phyloP scores from a whole-genome alignment of 2,113 vertebrate genomes.

The Perognathus longimembris region DNA sequence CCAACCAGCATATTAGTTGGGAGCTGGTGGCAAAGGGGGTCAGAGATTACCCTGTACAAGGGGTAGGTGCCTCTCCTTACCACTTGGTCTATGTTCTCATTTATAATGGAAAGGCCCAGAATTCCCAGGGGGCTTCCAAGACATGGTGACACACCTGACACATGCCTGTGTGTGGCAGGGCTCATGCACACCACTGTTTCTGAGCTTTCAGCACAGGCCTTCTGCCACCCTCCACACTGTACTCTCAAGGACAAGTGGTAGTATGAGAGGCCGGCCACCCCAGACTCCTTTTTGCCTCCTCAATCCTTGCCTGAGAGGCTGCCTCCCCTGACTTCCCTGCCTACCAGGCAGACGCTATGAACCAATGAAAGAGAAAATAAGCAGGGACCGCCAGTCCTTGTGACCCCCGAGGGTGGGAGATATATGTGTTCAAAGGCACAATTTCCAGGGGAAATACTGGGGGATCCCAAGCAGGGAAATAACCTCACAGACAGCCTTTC shows the following conservation, averaged over 20 bases:
- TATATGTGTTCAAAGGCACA: not conserved
- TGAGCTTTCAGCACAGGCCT: not conserved
- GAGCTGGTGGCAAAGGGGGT: not conserved
- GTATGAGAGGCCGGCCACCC: not conserved
- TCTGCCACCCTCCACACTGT: not conserved
- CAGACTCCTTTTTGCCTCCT: not conserved
- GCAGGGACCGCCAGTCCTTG: not conserved
- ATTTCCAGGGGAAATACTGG: not conserved
- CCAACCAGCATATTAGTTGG: not conserved
- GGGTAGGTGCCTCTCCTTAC: not conserved
- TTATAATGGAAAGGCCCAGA: not conserved
- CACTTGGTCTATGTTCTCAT: not conserved
- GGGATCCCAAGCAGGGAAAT: not conserved
- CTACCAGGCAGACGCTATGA: not conserved
- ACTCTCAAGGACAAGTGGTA: fast-evolving
- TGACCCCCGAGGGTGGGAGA: too few species aligned
- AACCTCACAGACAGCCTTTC: not conserved
- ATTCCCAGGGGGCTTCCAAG: too few species aligned
- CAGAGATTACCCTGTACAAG: not conserved
- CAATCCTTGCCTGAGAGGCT: not conserved
- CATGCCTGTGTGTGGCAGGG: not conserved
- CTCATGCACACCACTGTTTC: not conserved
- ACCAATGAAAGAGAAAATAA: not conserved
- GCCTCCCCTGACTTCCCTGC: not conserved
- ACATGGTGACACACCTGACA: not conserved